These are phyloP conservation scores for Hirtodrosophila trivittata DNA, from an alignment of 2,888 invertebrate genomes.

Conservation along the genomic window DNA sequence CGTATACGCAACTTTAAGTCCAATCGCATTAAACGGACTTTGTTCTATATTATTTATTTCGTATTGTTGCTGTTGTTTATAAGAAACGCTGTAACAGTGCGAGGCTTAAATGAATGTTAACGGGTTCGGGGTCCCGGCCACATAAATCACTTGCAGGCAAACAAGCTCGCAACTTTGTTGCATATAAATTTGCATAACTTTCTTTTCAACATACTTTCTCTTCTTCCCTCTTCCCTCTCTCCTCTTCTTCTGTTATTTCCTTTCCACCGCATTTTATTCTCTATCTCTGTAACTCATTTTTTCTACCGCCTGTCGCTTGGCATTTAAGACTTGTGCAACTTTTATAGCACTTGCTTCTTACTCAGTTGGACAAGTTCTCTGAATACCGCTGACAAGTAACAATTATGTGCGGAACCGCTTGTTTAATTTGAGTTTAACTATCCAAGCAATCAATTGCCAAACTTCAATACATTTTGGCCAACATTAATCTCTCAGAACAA, in stretches of 20 bases:
- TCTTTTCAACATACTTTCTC: slow-evolving; percentile 25
- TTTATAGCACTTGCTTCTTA: slow-evolving; percentile 44
- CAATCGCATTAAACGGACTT: not conserved
- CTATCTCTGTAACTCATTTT: no score
- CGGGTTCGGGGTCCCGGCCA: slow-evolving; percentile 58
- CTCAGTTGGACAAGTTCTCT: slow-evolving; percentile 39
- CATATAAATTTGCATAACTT: slow-evolving; percentile 74
- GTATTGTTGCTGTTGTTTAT: slow-evolving; percentile 11
- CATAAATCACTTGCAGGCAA: slow-evolving; percentile 72
- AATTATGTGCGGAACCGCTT: slow-evolving; percentile 49
- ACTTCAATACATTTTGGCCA: slow-evolving; percentile 47
- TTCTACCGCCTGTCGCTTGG: slow-evolving; percentile 17
- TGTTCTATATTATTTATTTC: slow-evolving; percentile 31
- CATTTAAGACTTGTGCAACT: slow-evolving; percentile 54
- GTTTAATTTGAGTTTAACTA: slow-evolving; percentile 51
- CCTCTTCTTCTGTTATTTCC: not conserved
- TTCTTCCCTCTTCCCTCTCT: slow-evolving; percentile 5
- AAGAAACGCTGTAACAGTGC: slow-evolving; percentile 10
- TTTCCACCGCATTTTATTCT: no score
- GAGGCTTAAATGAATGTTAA: slow-evolving; percentile 42
- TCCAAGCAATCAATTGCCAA: slow-evolving; percentile 47
- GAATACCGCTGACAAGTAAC: slow-evolving; percentile 46
- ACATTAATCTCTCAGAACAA: slow-evolving; percentile 53
- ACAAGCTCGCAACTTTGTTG: slow-evolving; percentile 68
- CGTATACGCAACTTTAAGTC: slow-evolving; percentile 39